Evolutionary conservation across 2,888 invertebrate species (phyloP).

Genomic region (Polia nebulosa): DNA sequence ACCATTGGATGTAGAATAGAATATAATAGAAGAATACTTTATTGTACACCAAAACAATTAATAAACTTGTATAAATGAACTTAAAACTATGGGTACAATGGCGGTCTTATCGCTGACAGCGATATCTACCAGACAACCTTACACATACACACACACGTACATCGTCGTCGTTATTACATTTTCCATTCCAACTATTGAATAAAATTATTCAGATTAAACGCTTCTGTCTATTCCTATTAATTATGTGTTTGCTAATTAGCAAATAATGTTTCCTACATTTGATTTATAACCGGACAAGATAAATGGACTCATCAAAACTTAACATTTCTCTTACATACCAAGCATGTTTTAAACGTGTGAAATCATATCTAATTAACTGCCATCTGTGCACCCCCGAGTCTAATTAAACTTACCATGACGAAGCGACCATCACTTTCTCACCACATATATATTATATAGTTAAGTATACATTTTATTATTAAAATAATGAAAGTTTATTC

Average conservation of each 20-base stretch:
- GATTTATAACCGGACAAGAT: constrained; percentile 12
- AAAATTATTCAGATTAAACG: not conserved
- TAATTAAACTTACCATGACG: constrained; percentile 25
- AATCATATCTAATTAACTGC: constrained; percentile 18
- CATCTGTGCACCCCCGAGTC: constrained; percentile 19
- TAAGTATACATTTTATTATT: constrained; percentile 15
- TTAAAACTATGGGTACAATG: too few species aligned
- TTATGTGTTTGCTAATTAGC: not conserved
- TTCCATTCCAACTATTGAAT: not conserved
- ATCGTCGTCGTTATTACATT: not conserved
- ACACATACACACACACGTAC: too few species aligned
- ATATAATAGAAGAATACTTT: too few species aligned
- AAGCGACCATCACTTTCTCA: constrained; percentile 26
- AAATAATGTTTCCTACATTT: not conserved
- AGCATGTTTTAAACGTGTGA: not conserved
- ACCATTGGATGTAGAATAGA: too few species aligned
- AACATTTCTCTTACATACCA: constrained; percentile 15
- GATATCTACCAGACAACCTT: too few species aligned
- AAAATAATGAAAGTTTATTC: constrained; percentile 41
- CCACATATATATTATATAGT: not conserved
- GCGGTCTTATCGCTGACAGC: too few species aligned
- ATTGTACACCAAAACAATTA: too few species aligned
- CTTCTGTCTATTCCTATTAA: too few species aligned
- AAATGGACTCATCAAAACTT: not conserved
- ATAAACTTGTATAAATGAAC: too few species aligned